Evolutionary conservation across 1,140 invertebrate genomes (phyloP).

Genomic region (Elysia chlorotica): DNA sequence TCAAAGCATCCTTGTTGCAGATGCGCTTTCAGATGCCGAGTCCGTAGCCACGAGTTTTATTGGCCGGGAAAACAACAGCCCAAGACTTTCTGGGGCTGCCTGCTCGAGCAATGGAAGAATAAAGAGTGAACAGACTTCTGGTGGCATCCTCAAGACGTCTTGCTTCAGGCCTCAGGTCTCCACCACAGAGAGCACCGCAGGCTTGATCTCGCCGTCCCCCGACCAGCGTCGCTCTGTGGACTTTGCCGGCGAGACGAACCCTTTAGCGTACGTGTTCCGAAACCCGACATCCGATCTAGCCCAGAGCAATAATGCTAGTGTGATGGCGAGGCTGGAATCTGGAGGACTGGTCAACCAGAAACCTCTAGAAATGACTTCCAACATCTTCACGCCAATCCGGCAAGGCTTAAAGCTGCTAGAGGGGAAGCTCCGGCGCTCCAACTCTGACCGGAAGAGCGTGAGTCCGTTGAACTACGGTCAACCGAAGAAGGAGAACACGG

Average conservation of each 20-base stretch:
- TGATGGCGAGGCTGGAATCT: not conserved
- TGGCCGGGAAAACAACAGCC: not conserved
- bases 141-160: not conserved
- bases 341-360: not conserved
- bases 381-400: constrained; percentile 18
- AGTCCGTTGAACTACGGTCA: not conserved
- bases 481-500: constrained; percentile 26
- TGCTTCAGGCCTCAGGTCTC: not conserved
- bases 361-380: constrained; percentile 22
- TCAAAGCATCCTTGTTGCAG: no score
- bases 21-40: no score
- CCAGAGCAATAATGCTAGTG: not conserved
- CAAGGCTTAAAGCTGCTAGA: not conserved
- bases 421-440: not conserved
- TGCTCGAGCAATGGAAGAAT: no score
- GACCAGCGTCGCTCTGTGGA: not conserved
- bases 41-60: no score
- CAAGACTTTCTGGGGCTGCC: not conserved
- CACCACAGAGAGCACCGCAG: not conserved
- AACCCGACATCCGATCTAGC: constrained; percentile 15
- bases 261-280: constrained; percentile 13
- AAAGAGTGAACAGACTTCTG: not conserved
- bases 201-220: not conserved
- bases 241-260: not conserved
- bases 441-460: not conserved